A percentile compares a stretch with the other conserved stretches of the same genome.
phyloP scores from a whole-genome alignment of 2,888 invertebrate species.

The Marasmarcha lunaedactyla region DNA sequence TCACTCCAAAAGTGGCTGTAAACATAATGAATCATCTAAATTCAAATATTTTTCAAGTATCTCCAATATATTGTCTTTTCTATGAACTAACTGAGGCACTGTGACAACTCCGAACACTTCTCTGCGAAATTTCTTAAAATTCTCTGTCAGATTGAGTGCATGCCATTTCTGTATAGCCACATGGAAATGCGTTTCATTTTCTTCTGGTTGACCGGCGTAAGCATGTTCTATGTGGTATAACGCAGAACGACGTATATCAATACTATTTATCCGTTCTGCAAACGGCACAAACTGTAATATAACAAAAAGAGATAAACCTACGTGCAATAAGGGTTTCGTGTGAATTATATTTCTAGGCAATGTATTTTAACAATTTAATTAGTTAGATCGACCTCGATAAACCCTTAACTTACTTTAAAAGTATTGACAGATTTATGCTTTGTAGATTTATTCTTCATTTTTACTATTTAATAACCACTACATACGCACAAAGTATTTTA shows the following conservation, averaged over 20 bases:
- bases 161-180: slow-evolving; percentile 90
- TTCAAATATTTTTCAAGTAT: slow-evolving; percentile 80
- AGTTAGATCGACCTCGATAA: no score
- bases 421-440: slow-evolving; percentile 83
- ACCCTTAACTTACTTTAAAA: slow-evolving; percentile 73
- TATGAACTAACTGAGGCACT: slow-evolving; percentile 85
- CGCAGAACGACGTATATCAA: slow-evolving; percentile 85
- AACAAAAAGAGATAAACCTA: slow-evolving; percentile 1
- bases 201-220: slow-evolving; percentile 78
- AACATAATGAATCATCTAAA: slow-evolving; percentile 76
- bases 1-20: slow-evolving; percentile 90
- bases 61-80: slow-evolving; percentile 81
- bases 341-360: no score
- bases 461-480: slow-evolving; percentile 18
- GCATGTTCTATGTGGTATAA: slow-evolving; percentile 86
- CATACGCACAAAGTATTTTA: slow-evolving; percentile 5
- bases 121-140: slow-evolving; percentile 81
- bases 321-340: no score
- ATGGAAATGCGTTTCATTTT: slow-evolving; percentile 82
- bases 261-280: slow-evolving; percentile 85
- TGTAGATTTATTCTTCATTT: slow-evolving; percentile 78
- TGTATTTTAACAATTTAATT: no score
- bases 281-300: slow-evolving; percentile 84
- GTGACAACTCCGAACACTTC: slow-evolving; percentile 83
- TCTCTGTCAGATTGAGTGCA: slow-evolving; percentile 86